These are phyloP conservation scores for Echinarachnius parma DNA, from an alignment of 53 echinoderm and acorn worm species.

Conservation along the genomic window DNA sequence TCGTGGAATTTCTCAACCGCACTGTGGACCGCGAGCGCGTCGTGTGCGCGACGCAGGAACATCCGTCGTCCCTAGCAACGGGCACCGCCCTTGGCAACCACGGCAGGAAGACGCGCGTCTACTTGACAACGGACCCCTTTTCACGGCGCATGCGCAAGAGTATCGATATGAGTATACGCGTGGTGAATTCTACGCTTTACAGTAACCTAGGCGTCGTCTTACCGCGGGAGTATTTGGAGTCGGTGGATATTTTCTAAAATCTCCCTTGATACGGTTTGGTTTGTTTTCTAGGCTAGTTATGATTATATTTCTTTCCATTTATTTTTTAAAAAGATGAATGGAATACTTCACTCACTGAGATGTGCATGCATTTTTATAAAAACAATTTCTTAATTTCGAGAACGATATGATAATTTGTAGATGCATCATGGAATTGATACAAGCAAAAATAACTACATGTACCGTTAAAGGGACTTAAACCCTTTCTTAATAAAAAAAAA, in stretches of 20 bases:
- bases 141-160: neutral
- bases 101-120: constrained; percentile 59
- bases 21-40: constrained; percentile 37
- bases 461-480: too few relatives aligned
- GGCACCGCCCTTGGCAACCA: constrained; percentile 69
- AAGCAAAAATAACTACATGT: too few relatives aligned
- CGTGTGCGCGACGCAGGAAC: constrained; percentile 64
- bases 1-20: constrained; percentile 54
- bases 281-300: too few relatives aligned
- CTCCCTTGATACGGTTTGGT: too few relatives aligned
- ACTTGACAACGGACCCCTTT: constrained; percentile 44
- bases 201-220: neutral
- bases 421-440: too few relatives aligned
- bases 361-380: too few relatives aligned
- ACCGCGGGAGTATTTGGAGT: constrained; percentile 11
- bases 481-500: too few relatives aligned
- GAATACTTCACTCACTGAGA: too few relatives aligned
- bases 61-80: constrained; percentile 67
- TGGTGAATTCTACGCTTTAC: constrained; percentile 17
- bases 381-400: too few relatives aligned
- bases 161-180: constrained; percentile 4
- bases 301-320: too few relatives aligned
- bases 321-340: too few relatives aligned
- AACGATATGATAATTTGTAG: too few relatives aligned
- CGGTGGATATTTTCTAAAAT: constrained; percentile 1